Evolutionary conservation across 1,140 invertebrate genomes (phyloP), one percentile per base, ranked within the genome.

Genomic region (Lerema accius): DNA sequence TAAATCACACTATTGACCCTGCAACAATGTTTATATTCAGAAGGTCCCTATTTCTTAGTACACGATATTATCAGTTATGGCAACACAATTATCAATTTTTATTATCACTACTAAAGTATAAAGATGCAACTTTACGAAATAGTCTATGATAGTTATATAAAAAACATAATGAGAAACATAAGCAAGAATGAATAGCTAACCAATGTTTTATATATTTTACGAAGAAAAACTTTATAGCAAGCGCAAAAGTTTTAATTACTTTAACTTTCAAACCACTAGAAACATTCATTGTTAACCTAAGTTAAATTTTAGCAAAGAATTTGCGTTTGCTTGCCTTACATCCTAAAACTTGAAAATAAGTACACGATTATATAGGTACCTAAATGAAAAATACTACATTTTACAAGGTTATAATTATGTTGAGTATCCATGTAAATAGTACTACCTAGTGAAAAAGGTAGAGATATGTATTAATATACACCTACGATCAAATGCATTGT

Each of bases 1-100:
- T 58, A 58, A 43, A 58, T 56, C 53, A 56, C 53, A 56, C 53
- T 45, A 56, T 56, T 56, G 53, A 56, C 53, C 53, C 53, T 56
- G 53, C 53, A 56, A 56, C 53, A 56, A 56, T 56, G 53, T 56
- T 32, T 39, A 43, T 43, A 43, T 56, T 43, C 53, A 42, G 40
- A 45, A 45, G 53, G 53, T 56, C 53, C 53, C 39, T 56, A 56
- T 26, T 49, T 56, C 23, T 43, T 56, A 56, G 48, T 50, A 50
- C 23, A 56, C 19, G 15, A 19, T 42, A 43, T 28, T 26, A 26
- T 26, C 7, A 55, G 17, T 45, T 56, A 56, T 56, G 53, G 53
- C 53, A 56, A 56, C 53, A 45, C 39, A 40, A 53, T 40, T 3
- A 42, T 15, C 9, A 26, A 55, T 11, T 55, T 17, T 55, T 28